Evolutionary conservation across 2,113 vertebrate genomes (phyloP).

Genomic region (Hippocampus guttulatus): DNA sequence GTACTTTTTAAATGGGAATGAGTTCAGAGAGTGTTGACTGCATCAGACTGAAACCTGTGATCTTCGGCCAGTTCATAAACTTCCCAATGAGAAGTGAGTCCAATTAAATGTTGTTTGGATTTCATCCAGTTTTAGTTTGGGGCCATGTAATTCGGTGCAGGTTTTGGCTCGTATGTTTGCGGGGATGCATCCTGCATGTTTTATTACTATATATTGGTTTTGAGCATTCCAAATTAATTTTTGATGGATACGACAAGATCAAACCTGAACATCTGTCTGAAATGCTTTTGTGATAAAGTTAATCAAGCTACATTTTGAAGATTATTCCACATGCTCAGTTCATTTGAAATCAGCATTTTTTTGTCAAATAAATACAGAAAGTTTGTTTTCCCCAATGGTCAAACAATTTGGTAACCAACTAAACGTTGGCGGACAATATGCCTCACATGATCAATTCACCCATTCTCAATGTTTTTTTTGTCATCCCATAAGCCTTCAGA

Average conservation of each 20-base stretch:
- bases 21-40: constrained; percentile 23
- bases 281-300: too few relatives aligned
- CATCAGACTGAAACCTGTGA: constrained; percentile 43
- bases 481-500: too few relatives aligned
- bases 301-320: too few relatives aligned
- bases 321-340: too few relatives aligned
- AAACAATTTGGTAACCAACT: not conserved
- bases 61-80: constrained; percentile 52
- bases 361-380: too few relatives aligned
- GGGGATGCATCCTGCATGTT: not conserved
- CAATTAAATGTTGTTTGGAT: constrained; percentile 40
- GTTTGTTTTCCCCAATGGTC: not conserved
- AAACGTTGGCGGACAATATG: not conserved
- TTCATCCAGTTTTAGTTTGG: constrained; percentile 41
- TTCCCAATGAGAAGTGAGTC: constrained; percentile 50
- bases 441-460: too few relatives aligned
- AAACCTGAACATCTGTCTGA: not conserved
- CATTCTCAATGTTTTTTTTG: too few relatives aligned
- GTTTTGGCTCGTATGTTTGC: constrained; percentile 4
- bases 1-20: constrained; percentile 39
- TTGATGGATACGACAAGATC: not conserved
- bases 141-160: constrained; percentile 22
- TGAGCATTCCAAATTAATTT: not conserved
- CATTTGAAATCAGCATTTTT: too few relatives aligned
- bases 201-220: not conserved